These are phyloP conservation scores for Manacus vitellinus DNA, from an alignment of 2,113 vertebrate genomes.

Conservation along the genomic window DNA sequence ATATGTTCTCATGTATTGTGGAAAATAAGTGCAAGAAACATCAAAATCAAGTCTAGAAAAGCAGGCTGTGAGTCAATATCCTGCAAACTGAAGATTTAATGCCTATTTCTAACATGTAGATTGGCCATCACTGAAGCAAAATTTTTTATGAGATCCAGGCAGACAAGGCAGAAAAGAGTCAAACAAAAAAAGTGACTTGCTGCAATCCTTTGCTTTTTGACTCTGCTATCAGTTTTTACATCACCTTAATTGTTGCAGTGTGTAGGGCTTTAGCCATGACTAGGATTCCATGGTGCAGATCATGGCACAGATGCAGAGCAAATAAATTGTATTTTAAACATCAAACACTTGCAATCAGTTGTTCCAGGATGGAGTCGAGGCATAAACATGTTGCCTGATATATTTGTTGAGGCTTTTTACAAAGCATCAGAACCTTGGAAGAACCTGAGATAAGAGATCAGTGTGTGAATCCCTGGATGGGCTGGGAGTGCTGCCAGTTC, in stretches of 20 bases:
- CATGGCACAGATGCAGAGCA: neutral
- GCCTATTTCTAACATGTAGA: neutral
- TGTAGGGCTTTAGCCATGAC: neutral
- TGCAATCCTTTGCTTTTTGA: neutral
- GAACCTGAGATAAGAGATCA: neutral
- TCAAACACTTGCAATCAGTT: neutral
- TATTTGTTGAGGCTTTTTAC: neutral
- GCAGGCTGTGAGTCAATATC: neutral
- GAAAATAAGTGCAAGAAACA: neutral
- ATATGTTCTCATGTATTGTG: neutral
- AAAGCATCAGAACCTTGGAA: neutral
- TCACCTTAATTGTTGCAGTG: neutral
- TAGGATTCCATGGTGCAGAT: neutral
- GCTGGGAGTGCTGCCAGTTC: neutral
- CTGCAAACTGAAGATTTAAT: neutral
- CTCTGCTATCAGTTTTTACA: neutral
- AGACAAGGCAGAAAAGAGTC: neutral
- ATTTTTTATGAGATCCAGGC: neutral
- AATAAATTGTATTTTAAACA: neutral
- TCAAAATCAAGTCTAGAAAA: neutral
- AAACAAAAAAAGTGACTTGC: neutral
- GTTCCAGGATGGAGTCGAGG: neutral
- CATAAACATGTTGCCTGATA: neutral
- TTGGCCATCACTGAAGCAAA: neutral
- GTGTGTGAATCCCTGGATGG: neutral